Conservation (phyloP, 2,888 invertebrate species). For the Actias luna region DNA sequence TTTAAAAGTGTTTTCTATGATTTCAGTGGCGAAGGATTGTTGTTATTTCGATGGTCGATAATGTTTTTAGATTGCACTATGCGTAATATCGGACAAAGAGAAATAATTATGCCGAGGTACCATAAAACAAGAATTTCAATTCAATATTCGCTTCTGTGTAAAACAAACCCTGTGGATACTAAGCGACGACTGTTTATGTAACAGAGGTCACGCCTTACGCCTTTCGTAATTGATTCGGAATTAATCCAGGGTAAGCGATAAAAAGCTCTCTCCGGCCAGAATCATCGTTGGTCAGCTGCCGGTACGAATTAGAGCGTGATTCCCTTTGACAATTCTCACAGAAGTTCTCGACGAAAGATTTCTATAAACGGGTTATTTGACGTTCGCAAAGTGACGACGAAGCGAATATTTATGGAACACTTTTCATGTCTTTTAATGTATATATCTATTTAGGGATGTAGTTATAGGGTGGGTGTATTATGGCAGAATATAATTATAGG, state of each 20-base stretch:
- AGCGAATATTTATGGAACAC: not conserved
- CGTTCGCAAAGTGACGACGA: not conserved
- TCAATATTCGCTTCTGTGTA: constrained; percentile 16
- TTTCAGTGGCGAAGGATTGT: too few species aligned
- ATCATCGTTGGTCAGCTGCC: not conserved
- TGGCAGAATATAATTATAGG: too few species aligned
- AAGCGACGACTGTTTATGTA: constrained; percentile 54
- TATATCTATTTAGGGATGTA: too few species aligned
- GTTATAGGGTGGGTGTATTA: too few species aligned
- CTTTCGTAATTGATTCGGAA: constrained; percentile 53
- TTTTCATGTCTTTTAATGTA: not conserved
- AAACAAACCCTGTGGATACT: constrained; percentile 28
- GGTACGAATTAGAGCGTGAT: constrained; percentile 5
- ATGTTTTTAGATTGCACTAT: too few species aligned
- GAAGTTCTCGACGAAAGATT: not conserved
- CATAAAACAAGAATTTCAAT: not conserved
- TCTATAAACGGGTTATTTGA: not conserved
- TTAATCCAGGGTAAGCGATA: constrained; percentile 48
- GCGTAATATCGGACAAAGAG: too few species aligned
- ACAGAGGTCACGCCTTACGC: constrained; percentile 40
- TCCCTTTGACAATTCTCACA: not conserved
- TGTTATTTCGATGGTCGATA: too few species aligned
- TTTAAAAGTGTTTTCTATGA: too few species aligned
- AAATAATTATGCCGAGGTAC: too few species aligned
- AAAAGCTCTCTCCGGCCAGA: constrained; percentile 27